These are phyloP conservation scores for Ctenopoma kingsleyae DNA, from an alignment of 2,797 vertebrate genomes.

Conservation along the genomic window DNA sequence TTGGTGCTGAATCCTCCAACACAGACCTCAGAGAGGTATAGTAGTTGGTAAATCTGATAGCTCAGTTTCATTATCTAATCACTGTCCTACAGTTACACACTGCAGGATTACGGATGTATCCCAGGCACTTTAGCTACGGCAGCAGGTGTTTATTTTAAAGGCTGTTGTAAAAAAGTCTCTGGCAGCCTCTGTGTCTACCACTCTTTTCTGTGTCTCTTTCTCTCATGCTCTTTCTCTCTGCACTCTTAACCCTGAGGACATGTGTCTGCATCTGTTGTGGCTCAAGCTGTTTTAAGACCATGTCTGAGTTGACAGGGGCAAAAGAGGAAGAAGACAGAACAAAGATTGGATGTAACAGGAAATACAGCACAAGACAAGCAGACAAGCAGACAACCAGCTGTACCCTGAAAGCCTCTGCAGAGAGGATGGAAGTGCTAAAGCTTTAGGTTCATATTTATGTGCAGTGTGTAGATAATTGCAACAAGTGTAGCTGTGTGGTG, in stretches of 20 bases:
- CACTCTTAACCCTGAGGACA: slow-evolving; percentile 46
- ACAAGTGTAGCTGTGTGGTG: not conserved
- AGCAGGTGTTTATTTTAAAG: slow-evolving; percentile 79
- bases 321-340: slow-evolving; percentile 19
- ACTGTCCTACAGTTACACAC: slow-evolving; percentile 2
- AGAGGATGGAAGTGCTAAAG: slow-evolving; percentile 7
- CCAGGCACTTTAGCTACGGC: slow-evolving; percentile 30
- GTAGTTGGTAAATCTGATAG: slow-evolving; percentile 11
- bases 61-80: slow-evolving; percentile 55
- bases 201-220: slow-evolving; percentile 20
- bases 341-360: slow-evolving; percentile 14
- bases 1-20: too few species aligned
- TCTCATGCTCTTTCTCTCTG: slow-evolving; percentile 29
- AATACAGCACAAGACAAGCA: slow-evolving; percentile 21
- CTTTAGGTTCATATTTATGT: not conserved
- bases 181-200: slow-evolving; percentile 39
- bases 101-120: slow-evolving; percentile 26
- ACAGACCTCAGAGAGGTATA: not conserved
- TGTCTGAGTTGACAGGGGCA: slow-evolving; percentile 17
- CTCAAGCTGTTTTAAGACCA: slow-evolving; percentile 63
- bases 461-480: not conserved
- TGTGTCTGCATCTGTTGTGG: slow-evolving; percentile 52
- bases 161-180: slow-evolving; percentile 63
- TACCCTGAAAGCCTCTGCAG: slow-evolving; percentile 8
- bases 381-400: slow-evolving; percentile 32